Evolutionary conservation across 2,797 vertebrate genomes (phyloP), one percentile per base, ranked within the genome.

Genomic region (Sebastes nivosus): DNA sequence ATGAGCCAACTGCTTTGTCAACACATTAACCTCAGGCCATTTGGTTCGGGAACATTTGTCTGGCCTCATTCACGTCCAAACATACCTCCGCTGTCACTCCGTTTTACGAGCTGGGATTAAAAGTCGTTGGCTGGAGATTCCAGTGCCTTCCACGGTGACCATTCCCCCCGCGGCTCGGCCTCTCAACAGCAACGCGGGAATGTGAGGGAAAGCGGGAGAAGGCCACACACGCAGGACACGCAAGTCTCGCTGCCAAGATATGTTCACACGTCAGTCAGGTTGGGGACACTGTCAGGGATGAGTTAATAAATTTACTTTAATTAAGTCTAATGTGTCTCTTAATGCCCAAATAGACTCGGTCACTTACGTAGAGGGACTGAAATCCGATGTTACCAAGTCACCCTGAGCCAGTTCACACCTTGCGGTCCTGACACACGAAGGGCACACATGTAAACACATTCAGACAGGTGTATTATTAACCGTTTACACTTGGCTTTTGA

Each of bases 91-190:
- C 88, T 85, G 90, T 88, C 93, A 88, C 81, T 93, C 87, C 16
- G 4, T 88, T 93, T 95, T 94, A 94, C 29, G 89, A 92, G 85
- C 69, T 71, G 76, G 83, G 90, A 92, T 94, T 92, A 90, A 82
- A 84, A 88, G 81, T 82, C 29, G 29, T 74, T 58, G 66, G 73
- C 52, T 18, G n/a, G 63, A 86, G 83, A 90, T 91, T 93, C 84
- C 80, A 69, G 59, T 38, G 81, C 79, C 74, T 81, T 77, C 36
- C 20, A 57, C 54, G 18, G 76, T 54, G 66, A 73, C 76, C 69
- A 72, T 69, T 88, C 64, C 81, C 29, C 70, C 65, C 27, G 54
- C 20, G 5, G 27, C 36, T 32, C 18, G 1, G 52, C 59, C 70
- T 65, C 70, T 42, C 72, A 90, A 69, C 76, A 34, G 65, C 67